A percentile compares a stretch with the other conserved stretches of the same genome.
Conservation (phyloP, 2,113 vertebrate genomes). For the Ammospiza nelsoni region DNA sequence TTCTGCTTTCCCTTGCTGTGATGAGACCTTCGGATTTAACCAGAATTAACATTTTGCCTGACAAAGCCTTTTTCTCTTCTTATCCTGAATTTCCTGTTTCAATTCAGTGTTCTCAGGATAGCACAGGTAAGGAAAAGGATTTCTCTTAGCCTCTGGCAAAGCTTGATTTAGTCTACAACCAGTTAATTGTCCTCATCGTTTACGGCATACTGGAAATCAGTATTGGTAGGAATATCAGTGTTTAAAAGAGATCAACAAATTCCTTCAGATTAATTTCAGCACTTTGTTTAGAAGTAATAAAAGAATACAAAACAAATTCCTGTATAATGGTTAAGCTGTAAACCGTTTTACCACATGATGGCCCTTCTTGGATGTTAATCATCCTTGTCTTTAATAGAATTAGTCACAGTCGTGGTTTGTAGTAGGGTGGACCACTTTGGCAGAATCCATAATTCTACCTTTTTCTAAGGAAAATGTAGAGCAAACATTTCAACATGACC, state of each 20-base stretch:
- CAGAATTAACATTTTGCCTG: neutral
- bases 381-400: neutral
- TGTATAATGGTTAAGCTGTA: neutral
- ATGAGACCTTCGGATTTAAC: neutral
- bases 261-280: neutral
- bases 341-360: neutral
- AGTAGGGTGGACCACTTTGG: neutral
- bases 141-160: slow-evolving; percentile 24
- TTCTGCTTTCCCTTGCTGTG: neutral
- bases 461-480: neutral
- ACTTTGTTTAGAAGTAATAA: neutral
- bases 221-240: neutral
- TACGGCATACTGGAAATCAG: neutral
- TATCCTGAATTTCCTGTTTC: neutral
- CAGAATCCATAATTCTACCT: neutral
- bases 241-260: neutral
- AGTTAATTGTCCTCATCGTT: neutral
- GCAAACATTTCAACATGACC: neutral
- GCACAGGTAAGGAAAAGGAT: neutral
- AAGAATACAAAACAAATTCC: neutral
- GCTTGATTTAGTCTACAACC: neutral
- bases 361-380: neutral
- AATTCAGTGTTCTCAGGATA: neutral
- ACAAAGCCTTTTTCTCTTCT: neutral
- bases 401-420: neutral